These are phyloP conservation scores for Amblyraja radiata DNA, from an alignment of 2,797 vertebrate genomes.

Conservation along the genomic window DNA sequence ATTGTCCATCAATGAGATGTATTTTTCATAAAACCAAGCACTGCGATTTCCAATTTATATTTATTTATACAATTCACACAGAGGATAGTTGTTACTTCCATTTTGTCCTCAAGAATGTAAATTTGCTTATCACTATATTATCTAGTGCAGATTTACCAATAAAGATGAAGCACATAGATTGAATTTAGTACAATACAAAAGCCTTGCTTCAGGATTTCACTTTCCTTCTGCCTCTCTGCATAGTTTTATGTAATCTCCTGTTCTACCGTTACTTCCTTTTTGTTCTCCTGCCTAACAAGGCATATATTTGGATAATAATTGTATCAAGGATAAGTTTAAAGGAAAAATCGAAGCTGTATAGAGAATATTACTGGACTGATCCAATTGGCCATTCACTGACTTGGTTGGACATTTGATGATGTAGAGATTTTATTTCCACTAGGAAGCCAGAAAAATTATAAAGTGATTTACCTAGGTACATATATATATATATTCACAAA, in stretches of 20 bases:
- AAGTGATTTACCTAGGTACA: not conserved
- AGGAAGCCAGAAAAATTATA: not conserved
- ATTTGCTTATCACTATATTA: not conserved
- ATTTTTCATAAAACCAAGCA: not conserved
- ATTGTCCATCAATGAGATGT: too few relatives aligned
- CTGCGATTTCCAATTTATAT: not conserved
- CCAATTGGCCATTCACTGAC: too few relatives aligned
- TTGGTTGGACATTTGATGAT: not conserved
- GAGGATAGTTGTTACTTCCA: not conserved
- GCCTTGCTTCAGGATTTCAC: not conserved
- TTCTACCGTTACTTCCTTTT: too few relatives aligned
- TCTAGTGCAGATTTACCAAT: not conserved
- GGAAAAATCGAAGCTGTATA: not conserved
- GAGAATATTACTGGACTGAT: not conserved
- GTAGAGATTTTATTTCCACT: not conserved
- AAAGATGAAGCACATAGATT: not conserved
- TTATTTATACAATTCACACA: not conserved
- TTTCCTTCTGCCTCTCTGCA: not conserved
- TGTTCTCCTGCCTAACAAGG: not conserved
- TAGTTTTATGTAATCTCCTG: too few relatives aligned
- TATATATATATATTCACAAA: not conserved
- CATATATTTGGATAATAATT: not conserved
- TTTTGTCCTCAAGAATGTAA: constrained; percentile 3
- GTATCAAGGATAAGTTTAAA: not conserved
- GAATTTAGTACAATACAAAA: not conserved